Conservation (phyloP, 2,888 invertebrate species). For the Caenorhabditis wallacei region DNA sequence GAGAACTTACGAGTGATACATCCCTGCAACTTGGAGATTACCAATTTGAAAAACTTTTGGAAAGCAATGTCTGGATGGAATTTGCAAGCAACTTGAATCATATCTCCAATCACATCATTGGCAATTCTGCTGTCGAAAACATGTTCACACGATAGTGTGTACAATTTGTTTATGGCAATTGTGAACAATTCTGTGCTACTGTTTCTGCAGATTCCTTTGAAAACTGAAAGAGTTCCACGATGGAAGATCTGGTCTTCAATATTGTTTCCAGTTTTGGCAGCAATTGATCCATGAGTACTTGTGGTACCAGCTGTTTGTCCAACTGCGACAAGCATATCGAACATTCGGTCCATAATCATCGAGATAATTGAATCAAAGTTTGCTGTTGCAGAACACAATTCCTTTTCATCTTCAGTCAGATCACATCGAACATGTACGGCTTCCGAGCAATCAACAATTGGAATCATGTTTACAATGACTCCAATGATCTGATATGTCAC, state of each 20-base stretch:
- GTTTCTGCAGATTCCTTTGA: conserved; percentile 71
- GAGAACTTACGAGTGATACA: conserved; percentile 70
- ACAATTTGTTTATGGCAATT: conserved; percentile 89
- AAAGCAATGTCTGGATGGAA: conserved; percentile 76
- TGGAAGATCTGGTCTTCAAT: conserved; percentile 70
- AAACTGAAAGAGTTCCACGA: conserved; percentile 69
- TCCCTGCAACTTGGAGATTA: conserved; percentile 69
- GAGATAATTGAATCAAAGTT: conserved; percentile 93
- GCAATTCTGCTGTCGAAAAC: conserved; percentile 92
- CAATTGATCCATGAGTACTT: conserved; percentile 62
- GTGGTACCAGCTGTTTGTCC: conserved; percentile 64
- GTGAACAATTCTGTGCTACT: conserved; percentile 80
- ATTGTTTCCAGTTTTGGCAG: conserved; percentile 62
- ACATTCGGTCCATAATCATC: conserved; percentile 88
- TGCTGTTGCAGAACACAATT: conserved; percentile 90
- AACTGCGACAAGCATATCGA: conserved; percentile 66
- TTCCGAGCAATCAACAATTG: conserved; percentile 91
- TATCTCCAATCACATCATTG: conserved; percentile 89
- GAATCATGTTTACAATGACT: conserved; percentile 89
- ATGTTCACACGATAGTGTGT: conserved; percentile 88
- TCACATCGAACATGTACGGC: conserved; percentile 88
- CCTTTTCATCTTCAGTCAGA: conserved; percentile 89
- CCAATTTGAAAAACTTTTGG: conserved; percentile 77
- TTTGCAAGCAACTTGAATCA: conserved; percentile 86
- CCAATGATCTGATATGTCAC: conserved; percentile 83